phyloP scores from a whole-genome alignment of 1,140 invertebrate species.

The Parasteatoda tepidariorum region DNA sequence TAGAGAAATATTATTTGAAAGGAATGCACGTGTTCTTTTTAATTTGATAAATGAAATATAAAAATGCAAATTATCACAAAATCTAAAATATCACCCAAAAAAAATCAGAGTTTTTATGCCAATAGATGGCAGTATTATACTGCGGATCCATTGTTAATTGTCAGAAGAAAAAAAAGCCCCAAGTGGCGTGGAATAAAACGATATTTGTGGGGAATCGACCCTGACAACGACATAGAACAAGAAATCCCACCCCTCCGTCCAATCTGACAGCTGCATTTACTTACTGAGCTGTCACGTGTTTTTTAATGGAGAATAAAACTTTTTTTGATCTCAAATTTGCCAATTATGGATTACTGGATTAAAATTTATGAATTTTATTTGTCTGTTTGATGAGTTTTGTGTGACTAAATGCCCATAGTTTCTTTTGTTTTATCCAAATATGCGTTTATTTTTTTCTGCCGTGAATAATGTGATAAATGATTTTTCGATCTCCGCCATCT shows the following conservation, averaged over 20 bases:
- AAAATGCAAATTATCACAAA: no score
- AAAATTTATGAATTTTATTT: no score
- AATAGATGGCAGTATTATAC: constrained; percentile 24
- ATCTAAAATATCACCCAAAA: not conserved
- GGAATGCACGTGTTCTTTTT: no score
- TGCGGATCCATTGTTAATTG: not conserved
- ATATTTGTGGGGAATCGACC: constrained; percentile 18
- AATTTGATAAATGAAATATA: no score
- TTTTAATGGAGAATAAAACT: constrained; percentile 9
- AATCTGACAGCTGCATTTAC: constrained; percentile 12
- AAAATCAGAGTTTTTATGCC: not conserved
- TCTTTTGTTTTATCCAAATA: not conserved
- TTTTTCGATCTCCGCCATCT: constrained; percentile 18
- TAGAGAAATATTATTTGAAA: no score
- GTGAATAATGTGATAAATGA: constrained; percentile 5
- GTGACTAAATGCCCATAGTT: no score
- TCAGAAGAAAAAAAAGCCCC: not conserved
- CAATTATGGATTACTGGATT: no score
- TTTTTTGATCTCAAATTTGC: no score
- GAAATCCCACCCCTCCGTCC: constrained; percentile 7
- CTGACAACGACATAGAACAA: not conserved
- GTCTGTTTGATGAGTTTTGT: no score
- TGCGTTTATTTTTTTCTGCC: not conserved
- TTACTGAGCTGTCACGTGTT: constrained; percentile 16
- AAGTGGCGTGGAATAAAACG: constrained; percentile 34